Conservation (phyloP, 1,140 invertebrate genomes). For the Condylostylus longicornis region DNA sequence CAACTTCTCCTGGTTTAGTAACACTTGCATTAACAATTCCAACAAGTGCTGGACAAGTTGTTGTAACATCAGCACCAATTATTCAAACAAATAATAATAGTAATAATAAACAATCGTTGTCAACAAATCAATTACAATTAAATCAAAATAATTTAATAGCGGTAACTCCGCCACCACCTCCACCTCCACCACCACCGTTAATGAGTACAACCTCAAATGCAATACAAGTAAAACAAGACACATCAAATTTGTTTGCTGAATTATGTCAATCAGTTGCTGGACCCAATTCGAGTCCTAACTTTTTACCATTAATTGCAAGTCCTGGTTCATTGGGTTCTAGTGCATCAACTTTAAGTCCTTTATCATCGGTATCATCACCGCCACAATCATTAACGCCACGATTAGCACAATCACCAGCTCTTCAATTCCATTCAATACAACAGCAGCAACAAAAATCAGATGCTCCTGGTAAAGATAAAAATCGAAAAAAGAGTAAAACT, state of each 20-base stretch:
- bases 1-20: constrained; percentile 49
- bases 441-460: constrained; percentile 41
- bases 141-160: constrained; percentile 2
- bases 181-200: constrained; percentile 32
- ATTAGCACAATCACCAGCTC: constrained; percentile 31
- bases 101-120: too few species aligned
- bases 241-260: constrained; percentile 41
- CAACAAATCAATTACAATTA: constrained; percentile 6
- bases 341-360: constrained; percentile 51
- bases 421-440: constrained; percentile 39
- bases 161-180: constrained; percentile 16
- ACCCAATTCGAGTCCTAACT: constrained; percentile 24
- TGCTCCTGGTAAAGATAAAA: constrained; percentile 65
- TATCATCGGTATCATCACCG: constrained; percentile 43
- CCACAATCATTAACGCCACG: constrained; percentile 34
- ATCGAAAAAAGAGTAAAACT: constrained; percentile 78
- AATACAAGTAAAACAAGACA: constrained; percentile 28
- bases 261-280: constrained; percentile 43
- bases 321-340: constrained; percentile 39
- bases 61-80: constrained; percentile 23
- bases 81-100: constrained; percentile 8
- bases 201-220: constrained; percentile 15
- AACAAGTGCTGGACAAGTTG: constrained; percentile 36
- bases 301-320: constrained; percentile 41
- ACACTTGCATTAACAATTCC: constrained; percentile 43